Percentiles rank a stretch among this genome's conserved stretches.
Conservation (phyloP, 2,113 vertebrate genomes). For the Oncorhynchus tshawytscha region DNA sequence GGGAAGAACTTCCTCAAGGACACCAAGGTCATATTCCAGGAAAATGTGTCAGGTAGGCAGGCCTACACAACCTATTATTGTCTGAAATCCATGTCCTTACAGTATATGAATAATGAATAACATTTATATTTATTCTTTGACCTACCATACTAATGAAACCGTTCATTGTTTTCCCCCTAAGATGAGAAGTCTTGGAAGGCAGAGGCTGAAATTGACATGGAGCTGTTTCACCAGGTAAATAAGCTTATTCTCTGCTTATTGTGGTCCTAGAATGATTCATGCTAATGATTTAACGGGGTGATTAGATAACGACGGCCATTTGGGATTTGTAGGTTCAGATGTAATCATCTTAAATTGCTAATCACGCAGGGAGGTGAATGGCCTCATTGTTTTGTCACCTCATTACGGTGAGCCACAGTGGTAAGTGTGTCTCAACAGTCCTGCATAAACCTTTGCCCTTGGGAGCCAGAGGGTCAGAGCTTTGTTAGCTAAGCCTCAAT, state of each 20-base stretch:
- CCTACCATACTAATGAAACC: neutral
- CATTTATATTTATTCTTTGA: neutral
- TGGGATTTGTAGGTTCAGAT: slow-evolving; percentile 47
- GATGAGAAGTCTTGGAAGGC: slow-evolving; percentile 96
- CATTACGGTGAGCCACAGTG: slow-evolving; percentile 45
- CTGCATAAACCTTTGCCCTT: slow-evolving; percentile 39
- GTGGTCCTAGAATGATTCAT: slow-evolving; percentile 25
- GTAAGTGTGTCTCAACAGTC: slow-evolving; percentile 48
- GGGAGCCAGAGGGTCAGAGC: slow-evolving; percentile 1
- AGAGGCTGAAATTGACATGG: slow-evolving; percentile 99
- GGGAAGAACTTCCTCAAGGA: slow-evolving; percentile 99
- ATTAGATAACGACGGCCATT: slow-evolving; percentile 39
- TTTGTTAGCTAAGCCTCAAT: neutral
- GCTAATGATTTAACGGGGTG: slow-evolving; percentile 25
- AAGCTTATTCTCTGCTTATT: slow-evolving; percentile 16
- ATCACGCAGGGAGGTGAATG: slow-evolving; percentile 57
- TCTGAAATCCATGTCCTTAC: neutral
- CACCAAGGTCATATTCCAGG: slow-evolving; percentile 98
- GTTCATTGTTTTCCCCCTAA: slow-evolving; percentile 62
- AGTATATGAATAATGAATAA: neutral
- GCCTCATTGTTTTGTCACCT: slow-evolving; percentile 63
- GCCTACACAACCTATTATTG: slow-evolving; percentile 26
- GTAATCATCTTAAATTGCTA: slow-evolving; percentile 61
- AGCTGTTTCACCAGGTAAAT: slow-evolving; percentile 97
- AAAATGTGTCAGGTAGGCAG: slow-evolving; percentile 86